Evolutionary conservation across 2,113 vertebrate species (phyloP).

Genomic region (Pachycephala philippinensis): DNA sequence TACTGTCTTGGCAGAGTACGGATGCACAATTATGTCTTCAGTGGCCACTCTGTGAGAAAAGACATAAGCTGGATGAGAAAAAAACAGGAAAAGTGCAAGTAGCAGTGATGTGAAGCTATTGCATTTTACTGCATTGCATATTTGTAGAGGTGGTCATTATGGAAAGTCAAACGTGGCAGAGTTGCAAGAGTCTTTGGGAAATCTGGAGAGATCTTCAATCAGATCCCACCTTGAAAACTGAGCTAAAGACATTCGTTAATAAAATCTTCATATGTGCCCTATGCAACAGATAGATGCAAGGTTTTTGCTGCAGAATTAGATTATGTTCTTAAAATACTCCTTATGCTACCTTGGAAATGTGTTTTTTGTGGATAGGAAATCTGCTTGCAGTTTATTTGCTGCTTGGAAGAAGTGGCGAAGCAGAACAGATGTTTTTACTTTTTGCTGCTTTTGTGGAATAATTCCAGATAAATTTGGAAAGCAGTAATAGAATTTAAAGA

Average conservation of each 20-base stretch:
- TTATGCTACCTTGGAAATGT: slow-evolving; percentile 10
- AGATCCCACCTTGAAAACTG: neutral
- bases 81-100: neutral
- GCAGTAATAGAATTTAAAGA: neutral
- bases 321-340: neutral
- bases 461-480: slow-evolving; percentile 13
- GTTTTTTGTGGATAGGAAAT: slow-evolving; percentile 8
- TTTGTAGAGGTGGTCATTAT: neutral
- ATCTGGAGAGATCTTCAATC: neutral
- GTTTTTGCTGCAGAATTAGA: neutral
- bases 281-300: neutral
- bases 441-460: neutral
- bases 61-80: neutral
- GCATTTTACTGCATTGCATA: neutral
- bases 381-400: slow-evolving; percentile 28
- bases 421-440: slow-evolving; percentile 42
- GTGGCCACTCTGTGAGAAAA: neutral
- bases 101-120: neutral
- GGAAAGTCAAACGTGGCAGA: neutral
- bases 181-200: neutral
- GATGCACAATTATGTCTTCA: neutral
- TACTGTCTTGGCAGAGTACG: neutral
- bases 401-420: neutral
- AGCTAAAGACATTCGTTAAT: neutral
- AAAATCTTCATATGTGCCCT: neutral